Base-by-base conservation (phyloP, 2,888 invertebrate genomes). In the Amiota communis region DNA sequence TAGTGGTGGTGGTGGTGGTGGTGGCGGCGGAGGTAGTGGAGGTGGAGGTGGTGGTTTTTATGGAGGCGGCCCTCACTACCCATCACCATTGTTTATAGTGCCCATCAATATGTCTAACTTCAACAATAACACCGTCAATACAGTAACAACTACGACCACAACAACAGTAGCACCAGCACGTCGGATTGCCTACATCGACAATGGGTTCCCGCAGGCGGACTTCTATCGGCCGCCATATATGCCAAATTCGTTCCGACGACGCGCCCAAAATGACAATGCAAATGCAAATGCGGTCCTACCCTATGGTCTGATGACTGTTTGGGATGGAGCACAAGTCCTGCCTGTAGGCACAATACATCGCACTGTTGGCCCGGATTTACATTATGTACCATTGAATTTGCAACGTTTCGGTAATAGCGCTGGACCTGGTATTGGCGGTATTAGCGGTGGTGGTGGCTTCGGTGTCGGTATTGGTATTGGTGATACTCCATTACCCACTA, bases 331-430 rank as follows among this genome's bases (percentile, higher is more conserved):
- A 15, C 17, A 48, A 67, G 51, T 10, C 17, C 13, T 23, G 75
- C 17, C 15, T 3, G 59, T 3, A 63, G 17, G 1, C 56, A 20
- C n/a, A 17, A 36, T 36, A 36, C 48, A 8, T 81, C 6, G 81
- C 83, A 0, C 20, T 81, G 47, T 84, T 83, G 12, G 84, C 85
- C 8, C 64, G 83, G 77, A 76, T 4, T 77, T 83, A 20, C 76
- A 77, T 56, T 83, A 83, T 68, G 76, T 84, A 9, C 84, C 82
- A 0, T 65, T 84, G 0, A 80, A 80, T 51, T 67, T 84, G n/a
- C 80, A 82, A 23, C 63, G 63, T 46, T 63, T 63, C n/a, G n/a
- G 20, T 13, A 11, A 20, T 53, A 15, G n/a, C 8, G n/a, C 9
- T 8, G 53, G 8, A 20, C 48, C 75, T 78, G 77, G 64, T 77